Percentiles rank a stretch among this genome's conserved stretches.
Evolutionary conservation across 1,140 invertebrate genomes (phyloP).

Genomic region (Drosophila equinoxialis): DNA sequence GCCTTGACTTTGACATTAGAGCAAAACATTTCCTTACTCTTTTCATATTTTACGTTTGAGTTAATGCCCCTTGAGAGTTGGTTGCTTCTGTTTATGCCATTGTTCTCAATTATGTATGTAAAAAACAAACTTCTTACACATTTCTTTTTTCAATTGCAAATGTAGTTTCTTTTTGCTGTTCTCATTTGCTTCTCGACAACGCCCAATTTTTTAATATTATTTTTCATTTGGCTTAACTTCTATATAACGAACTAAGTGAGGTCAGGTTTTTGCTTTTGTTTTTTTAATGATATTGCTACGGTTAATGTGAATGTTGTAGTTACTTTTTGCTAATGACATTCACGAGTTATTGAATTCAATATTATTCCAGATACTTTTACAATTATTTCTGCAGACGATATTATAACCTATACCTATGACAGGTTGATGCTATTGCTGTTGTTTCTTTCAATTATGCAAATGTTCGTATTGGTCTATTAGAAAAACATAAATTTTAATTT

Average conservation of each 20-base stretch:
- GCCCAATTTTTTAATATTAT: not conserved
- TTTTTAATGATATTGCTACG: not conserved
- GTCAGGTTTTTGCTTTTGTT: not conserved
- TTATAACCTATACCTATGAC: not conserved
- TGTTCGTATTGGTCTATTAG: slow-evolving; percentile 55
- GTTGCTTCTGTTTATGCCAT: not conserved
- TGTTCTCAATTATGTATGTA: slow-evolving; percentile 22
- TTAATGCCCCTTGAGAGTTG: slow-evolving; percentile 3
- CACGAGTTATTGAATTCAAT: too few species aligned
- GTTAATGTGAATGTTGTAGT: not conserved
- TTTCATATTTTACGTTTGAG: slow-evolving; percentile 4
- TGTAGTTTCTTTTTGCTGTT: not conserved
- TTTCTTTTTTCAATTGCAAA: too few species aligned
- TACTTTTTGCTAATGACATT: slow-evolving; percentile 3
- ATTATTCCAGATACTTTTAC: not conserved
- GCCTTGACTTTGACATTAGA: slow-evolving; percentile 35
- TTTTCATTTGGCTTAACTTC: not conserved
- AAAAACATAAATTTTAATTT: slow-evolving; percentile 76
- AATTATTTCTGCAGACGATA: not conserved
- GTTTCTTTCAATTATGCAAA: slow-evolving; percentile 60
- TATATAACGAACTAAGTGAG: not conserved
- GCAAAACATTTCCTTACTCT: slow-evolving; percentile 51
- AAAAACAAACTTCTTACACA: not conserved
- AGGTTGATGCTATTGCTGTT: not conserved
- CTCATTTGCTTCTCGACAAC: not conserved